Evolutionary conservation across 2,888 invertebrate genomes (phyloP).

Genomic region (Sarcophaga carnaria): DNA sequence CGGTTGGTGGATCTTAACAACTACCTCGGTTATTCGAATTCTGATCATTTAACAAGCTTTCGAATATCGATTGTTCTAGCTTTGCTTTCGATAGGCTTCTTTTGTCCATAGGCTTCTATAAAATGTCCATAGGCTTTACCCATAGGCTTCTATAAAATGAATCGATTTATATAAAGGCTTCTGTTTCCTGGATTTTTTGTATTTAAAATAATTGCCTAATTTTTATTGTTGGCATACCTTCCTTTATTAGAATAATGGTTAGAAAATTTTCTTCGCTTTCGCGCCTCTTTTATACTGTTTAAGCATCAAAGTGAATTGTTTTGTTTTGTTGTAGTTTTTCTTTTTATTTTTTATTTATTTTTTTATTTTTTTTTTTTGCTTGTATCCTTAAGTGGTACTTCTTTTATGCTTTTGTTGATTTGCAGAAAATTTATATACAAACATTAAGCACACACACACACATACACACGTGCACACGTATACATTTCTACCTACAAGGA

Average conservation of each 20-base stretch:
- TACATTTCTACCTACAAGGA: background rate
- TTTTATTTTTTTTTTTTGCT: background rate
- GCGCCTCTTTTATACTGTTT: constrained; percentile 57
- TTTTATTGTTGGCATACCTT: constrained; percentile 1
- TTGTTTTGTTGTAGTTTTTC: constrained; percentile 35
- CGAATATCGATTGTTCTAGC: too few species aligned
- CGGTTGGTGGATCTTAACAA: too few species aligned
- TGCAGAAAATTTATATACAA: constrained; percentile 69
- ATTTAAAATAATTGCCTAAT: background rate
- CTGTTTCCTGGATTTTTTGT: background rate
- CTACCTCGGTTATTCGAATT: too few species aligned
- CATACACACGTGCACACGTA: background rate
- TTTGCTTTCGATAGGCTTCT: too few species aligned
- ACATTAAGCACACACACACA: background rate
- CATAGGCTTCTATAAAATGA: too few species aligned
- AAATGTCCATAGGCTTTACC: too few species aligned
- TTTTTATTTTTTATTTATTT: background rate
- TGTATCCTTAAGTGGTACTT: constrained; percentile 78
- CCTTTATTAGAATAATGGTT: constrained; percentile 30
- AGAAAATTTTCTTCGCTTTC: constrained; percentile 59
- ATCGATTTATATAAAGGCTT: too few species aligned
- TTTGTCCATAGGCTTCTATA: too few species aligned
- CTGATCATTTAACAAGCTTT: too few species aligned
- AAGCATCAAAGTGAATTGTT: constrained; percentile 76
- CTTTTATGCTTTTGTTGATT: constrained; percentile 78